Conservation (phyloP, 2,797 vertebrate genomes). For the Hafferia zeledoni region DNA sequence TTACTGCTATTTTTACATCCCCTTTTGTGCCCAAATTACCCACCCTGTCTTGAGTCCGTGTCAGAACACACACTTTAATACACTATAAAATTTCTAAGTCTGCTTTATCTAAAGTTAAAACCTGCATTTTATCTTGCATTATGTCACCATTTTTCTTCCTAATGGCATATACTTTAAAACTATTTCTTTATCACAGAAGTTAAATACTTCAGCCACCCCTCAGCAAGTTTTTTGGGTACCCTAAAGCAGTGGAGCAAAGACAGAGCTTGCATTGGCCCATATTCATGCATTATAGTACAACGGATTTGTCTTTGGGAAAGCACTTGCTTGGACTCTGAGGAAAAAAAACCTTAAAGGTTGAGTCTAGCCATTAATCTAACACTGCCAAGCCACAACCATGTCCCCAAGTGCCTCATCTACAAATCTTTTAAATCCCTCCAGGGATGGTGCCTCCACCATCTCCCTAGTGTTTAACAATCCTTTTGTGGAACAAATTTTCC, state of each 20-base stretch:
- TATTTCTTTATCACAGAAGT: background rate
- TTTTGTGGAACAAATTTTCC: background rate
- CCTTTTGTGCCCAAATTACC: background rate
- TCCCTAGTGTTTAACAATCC: background rate
- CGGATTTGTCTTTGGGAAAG: background rate
- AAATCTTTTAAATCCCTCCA: background rate
- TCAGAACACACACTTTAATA: background rate
- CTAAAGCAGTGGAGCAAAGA: background rate
- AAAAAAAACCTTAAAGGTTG: background rate
- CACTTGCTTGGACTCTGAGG: rapidly evolving
- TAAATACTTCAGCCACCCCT: background rate
- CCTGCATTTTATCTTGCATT: background rate
- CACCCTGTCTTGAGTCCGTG: background rate
- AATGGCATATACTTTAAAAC: background rate
- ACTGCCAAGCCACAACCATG: background rate
- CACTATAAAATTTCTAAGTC: background rate
- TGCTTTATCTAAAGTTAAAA: background rate
- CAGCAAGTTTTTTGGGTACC: background rate
- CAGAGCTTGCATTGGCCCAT: background rate
- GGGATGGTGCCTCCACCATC: background rate
- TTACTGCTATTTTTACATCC: background rate
- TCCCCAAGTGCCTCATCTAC: background rate
- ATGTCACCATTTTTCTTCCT: background rate
- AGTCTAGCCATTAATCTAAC: background rate
- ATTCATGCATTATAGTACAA: background rate